Base-by-base conservation (phyloP, 2,888 invertebrate genomes). In the Watsonalla cultraria region DNA sequence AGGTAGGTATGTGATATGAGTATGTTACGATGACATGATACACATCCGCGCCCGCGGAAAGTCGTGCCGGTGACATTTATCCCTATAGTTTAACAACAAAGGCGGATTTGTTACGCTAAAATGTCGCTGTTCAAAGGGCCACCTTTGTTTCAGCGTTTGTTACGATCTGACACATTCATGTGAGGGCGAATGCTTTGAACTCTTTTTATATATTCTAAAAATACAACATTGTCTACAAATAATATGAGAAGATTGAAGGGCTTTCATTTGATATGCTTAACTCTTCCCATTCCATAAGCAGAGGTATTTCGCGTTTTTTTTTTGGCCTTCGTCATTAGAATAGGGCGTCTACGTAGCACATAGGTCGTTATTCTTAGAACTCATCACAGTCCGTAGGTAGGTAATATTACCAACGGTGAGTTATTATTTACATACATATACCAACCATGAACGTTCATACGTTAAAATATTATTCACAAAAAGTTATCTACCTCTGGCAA, bases 51-150 rank as follows among this genome's bases (percentile, higher is more conserved):
- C 54, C 51, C 51, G 53, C 50, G 51, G 71, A 66, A 66, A 66
- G 62, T 68, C 61, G 72, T 79, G 83, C 62, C 67, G 60, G 63
- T 82, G 84, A 82, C 84, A 84, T 85, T 86, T 82, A 84, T 83
- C 75, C 78, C 65, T 76, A 78, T 80, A 80, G 78, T 78, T 78
- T 74, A 70, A 72, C 73, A 80, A 84, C 83, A 84, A 84, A 81
- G 79, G 78, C 81, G 67, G 71, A 79, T 78, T 77, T 74, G 72
- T 74, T 71, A 66, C 65, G 71, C 72, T 76, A 78, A 81, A 78
- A 80, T 78, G 80, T 76, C 77, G 73, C 65, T 59, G 63, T 49
- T 61, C 62, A 69, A 72, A 69, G 65, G 67, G 64, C 54, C 67
- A 69, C 74, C 74, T 75, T 82, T 83, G 79, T 81, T 73, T 66